Conservation (phyloP, 2,113 vertebrate species). For the Takifugu bimaculatus region DNA sequence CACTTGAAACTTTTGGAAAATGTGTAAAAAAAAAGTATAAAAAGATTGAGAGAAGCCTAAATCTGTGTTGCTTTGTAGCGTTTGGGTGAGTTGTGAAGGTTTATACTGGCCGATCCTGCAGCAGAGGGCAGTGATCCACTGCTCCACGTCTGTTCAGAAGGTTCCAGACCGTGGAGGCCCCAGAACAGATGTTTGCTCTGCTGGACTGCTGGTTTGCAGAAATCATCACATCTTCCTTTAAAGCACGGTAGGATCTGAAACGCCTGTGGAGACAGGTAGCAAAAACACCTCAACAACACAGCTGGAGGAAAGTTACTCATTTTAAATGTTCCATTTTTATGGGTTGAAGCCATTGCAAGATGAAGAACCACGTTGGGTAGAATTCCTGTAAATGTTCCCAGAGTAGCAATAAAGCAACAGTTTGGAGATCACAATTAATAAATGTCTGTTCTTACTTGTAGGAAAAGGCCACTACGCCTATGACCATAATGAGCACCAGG, state of each 20-base stretch:
- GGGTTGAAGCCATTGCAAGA: background rate
- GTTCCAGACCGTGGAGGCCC: conserved; percentile 71
- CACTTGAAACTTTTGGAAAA: conserved; percentile 35
- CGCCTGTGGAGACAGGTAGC: conserved; percentile 59
- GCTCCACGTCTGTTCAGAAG: conserved; percentile 59
- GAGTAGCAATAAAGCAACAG: background rate
- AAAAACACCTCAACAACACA: background rate
- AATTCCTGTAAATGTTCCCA: background rate
- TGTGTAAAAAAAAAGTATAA: conserved; percentile 40
- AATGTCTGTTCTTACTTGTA: conserved; percentile 75
- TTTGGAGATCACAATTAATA: background rate
- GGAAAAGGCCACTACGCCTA: conserved; percentile 70
- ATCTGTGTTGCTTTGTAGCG: conserved; percentile 13
- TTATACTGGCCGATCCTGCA: conserved; percentile 76
- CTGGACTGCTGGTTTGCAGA: conserved; percentile 19
- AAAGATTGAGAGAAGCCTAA: conserved; percentile 30
- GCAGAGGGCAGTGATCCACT: conserved; percentile 78
- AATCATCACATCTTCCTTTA: conserved; percentile 35
- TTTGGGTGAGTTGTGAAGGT: background rate
- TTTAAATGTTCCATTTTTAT: background rate
- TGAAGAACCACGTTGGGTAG: background rate
- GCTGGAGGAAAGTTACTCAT: background rate
- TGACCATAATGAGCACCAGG: conserved; percentile 63
- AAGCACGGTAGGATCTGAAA: conserved; percentile 64
- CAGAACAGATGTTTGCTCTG: conserved; percentile 31